Evolutionary conservation across 2,797 vertebrate species (phyloP), one percentile per base, ranked within the genome.

Genomic region (Anabas testudineus): DNA sequence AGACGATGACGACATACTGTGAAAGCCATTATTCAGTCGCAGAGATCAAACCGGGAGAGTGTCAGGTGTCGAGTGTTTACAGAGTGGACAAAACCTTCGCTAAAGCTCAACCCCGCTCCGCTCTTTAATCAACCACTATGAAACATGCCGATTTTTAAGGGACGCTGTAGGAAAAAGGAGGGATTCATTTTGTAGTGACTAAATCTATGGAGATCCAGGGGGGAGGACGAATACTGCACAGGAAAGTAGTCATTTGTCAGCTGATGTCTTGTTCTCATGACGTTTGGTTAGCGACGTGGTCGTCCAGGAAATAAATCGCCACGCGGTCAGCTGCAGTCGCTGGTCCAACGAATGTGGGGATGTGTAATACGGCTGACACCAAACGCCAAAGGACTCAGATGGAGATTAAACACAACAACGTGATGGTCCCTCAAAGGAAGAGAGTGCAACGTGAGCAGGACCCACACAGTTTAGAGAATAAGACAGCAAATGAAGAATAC

Each of bases 21-120:
- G 84, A 90, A 87, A 73, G 84, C 78, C 76, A 48, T 18, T 56
- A 67, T 57, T 45, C 59, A 48, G 67, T 61, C 13, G 13, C 30
- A 60, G 55, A 69, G 77, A 74, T 84, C 81, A 75, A 83, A 75
- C n/a, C 59, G 72, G 70, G 64, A 71, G 71, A 77, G 69, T 72
- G 53, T 81, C 72, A 70, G 69, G 72, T 59, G 13, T 36, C 41
- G 71, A 79, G 82, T 90, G 91, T 92, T 92, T 93, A 92, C 90
- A 89, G 78, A 80, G 61, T 69, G 64, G 70, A 82, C 34, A 24
- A 52, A 57, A 42, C 15, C 71, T 57, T 75, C 69, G 46, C 78
- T 67, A 14, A 53, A 62, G 60, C 60, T 71, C 7, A 32, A n/a
- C n/a, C n/a, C n/a, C n/a, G n/a, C n/a, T n/a, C n/a, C 42, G 71